phyloP scores from a whole-genome alignment of 2,113 vertebrate species.

The Myodes glareolus region DNA sequence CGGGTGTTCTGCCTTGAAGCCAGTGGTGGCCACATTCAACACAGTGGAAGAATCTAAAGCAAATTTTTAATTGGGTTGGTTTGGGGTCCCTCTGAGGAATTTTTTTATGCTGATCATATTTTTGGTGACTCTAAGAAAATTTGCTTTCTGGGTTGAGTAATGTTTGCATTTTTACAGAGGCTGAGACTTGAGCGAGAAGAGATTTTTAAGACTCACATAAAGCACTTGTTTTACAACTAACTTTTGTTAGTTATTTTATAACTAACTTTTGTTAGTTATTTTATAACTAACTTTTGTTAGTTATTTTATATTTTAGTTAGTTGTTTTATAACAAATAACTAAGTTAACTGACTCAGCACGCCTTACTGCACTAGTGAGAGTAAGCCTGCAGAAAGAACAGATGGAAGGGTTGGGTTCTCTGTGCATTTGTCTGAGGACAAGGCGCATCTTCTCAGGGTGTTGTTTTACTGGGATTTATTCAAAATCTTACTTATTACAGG shows the following conservation, averaged over 20 bases:
- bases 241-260: too few relatives aligned
- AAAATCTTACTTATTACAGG: constrained; percentile 1
- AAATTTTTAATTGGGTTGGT: constrained; percentile 21
- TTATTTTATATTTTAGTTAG: too few relatives aligned
- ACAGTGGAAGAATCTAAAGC: not conserved
- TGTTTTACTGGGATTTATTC: not conserved
- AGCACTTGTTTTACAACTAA: constrained; percentile 49
- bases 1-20: not conserved
- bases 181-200: not conserved
- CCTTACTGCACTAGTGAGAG: not conserved
- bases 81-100: not conserved
- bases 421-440: not conserved
- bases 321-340: too few relatives aligned
- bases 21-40: not conserved
- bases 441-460: not conserved
- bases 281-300: too few relatives aligned
- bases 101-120: constrained; percentile 50
- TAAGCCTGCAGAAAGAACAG: not conserved
- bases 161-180: constrained; percentile 26
- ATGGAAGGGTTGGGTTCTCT: too few relatives aligned
- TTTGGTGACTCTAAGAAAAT: constrained; percentile 33
- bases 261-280: too few relatives aligned
- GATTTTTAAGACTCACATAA: not conserved
- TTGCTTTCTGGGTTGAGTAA: constrained; percentile 37
- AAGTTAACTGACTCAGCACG: not conserved